phyloP scores from a whole-genome alignment of 30 jellyfish, hydroid and myxozoan genomes.

The Turritopsis dohrnii region DNA sequence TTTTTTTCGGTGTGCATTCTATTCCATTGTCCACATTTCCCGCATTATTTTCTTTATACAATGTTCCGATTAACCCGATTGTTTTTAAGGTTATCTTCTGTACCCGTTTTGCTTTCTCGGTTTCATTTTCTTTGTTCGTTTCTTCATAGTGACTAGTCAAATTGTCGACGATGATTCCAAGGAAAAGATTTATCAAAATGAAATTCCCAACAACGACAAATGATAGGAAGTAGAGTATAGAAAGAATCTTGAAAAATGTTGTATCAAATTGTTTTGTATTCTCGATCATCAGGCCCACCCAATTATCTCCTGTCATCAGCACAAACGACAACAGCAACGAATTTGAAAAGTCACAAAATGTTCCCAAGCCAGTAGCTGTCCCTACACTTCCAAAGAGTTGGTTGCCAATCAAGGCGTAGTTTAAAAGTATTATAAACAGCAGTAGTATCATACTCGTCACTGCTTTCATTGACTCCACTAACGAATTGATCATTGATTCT shows the following conservation, averaged over 20 bases:
- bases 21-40: neutral
- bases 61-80: slow-evolving; percentile 8
- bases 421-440: slow-evolving; percentile 37
- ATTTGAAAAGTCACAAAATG: slow-evolving; percentile 37
- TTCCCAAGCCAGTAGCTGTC: slow-evolving; percentile 18
- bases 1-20: neutral
- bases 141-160: slow-evolving; percentile 42
- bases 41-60: neutral
- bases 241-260: slow-evolving; percentile 23
- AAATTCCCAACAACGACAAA: slow-evolving; percentile 62
- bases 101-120: neutral
- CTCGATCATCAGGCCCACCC: slow-evolving; percentile 54
- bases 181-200: slow-evolving; percentile 64
- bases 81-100: neutral
- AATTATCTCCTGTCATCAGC: slow-evolving; percentile 71
- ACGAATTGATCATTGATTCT: slow-evolving; percentile 40
- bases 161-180: slow-evolving; percentile 83
- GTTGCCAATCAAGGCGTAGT: slow-evolving; percentile 70
- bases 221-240: slow-evolving; percentile 48
- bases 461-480: slow-evolving; percentile 40
- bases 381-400: slow-evolving; percentile 42
- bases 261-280: neutral
- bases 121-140: neutral
- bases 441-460: slow-evolving; percentile 49
- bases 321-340: slow-evolving; percentile 69